Conservation (phyloP, 2,113 vertebrate species). For the Mustelus asterias region DNA sequence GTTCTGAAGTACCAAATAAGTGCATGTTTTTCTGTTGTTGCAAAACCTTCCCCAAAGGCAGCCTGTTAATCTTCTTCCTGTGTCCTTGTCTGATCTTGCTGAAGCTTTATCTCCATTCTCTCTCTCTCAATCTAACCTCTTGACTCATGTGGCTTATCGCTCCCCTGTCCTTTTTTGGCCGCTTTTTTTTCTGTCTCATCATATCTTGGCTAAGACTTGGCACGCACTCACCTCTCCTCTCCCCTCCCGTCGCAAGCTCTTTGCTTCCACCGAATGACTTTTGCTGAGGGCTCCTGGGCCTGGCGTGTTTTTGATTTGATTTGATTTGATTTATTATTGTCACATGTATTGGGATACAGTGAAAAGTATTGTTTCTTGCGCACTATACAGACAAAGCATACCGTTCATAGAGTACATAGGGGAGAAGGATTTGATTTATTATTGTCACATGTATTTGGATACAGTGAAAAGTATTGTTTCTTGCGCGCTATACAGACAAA, state of each 20-base stretch:
- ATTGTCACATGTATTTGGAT: no score
- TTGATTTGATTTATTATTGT: no score
- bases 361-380: no score
- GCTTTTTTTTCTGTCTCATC: not conserved
- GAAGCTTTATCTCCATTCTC: not conserved
- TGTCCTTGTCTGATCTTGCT: not conserved
- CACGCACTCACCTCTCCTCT: not conserved
- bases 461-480: no score
- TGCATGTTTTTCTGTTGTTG: not conserved
- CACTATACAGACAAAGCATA: no score
- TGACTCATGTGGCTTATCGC: not conserved
- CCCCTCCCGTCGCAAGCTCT: not conserved
- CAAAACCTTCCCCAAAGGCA: not conserved
- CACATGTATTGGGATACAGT: no score
- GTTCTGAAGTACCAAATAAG: not conserved
- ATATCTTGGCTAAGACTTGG: not conserved
- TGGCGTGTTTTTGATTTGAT: not conserved
- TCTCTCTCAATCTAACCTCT: not conserved
- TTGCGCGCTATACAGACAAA: no score
- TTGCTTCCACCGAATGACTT: not conserved
- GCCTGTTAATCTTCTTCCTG: not conserved
- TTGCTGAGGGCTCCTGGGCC: not conserved
- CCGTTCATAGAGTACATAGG: no score
- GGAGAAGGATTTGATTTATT: no score
- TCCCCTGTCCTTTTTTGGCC: not conserved